A percentile compares a stretch with the other conserved stretches of the same genome.
These are phyloP conservation scores for Zapornia atra DNA, from an alignment of 2,113 vertebrate genomes.

Conservation along the genomic window DNA sequence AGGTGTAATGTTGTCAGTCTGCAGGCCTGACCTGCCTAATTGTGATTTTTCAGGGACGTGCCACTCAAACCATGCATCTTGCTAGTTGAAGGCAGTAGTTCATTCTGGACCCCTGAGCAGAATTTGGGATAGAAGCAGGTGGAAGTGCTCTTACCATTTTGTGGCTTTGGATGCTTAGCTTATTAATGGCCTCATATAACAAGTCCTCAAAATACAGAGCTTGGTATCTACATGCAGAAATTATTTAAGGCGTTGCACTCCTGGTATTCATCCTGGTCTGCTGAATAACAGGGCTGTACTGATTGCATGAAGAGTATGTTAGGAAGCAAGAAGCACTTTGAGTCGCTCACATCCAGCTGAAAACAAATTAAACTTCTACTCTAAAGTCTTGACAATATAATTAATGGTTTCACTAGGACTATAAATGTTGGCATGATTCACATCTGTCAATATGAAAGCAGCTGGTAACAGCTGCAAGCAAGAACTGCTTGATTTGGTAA, in stretches of 20 bases:
- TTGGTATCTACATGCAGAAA: neutral
- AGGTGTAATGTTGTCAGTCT: neutral
- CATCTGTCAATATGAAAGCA: slow-evolving; percentile 51
- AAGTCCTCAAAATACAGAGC: neutral
- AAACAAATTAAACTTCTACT: slow-evolving; percentile 59
- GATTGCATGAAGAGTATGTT: neutral
- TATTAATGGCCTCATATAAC: neutral
- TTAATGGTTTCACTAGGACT: slow-evolving; percentile 39
- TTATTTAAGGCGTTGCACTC: neutral
- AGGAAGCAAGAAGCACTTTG: slow-evolving; percentile 27
- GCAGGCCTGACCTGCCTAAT: neutral
- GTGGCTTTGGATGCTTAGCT: neutral
- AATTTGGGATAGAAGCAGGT: neutral
- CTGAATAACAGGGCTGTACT: neutral
- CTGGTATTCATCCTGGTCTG: neutral
- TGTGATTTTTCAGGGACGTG: neutral
- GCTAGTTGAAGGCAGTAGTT: neutral
- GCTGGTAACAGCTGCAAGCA: slow-evolving; percentile 49
- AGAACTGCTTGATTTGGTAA: slow-evolving; percentile 37
- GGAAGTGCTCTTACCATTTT: neutral
- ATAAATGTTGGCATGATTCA: slow-evolving; percentile 26
- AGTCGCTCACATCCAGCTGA: slow-evolving; percentile 10
- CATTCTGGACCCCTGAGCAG: neutral
- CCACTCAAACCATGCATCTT: neutral
- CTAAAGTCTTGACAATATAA: slow-evolving; percentile 41